A percentile compares a stretch with the other conserved stretches of the same genome.
Evolutionary conservation across 2,888 invertebrate species (phyloP).

Genomic region (Vesta saturnalis): DNA sequence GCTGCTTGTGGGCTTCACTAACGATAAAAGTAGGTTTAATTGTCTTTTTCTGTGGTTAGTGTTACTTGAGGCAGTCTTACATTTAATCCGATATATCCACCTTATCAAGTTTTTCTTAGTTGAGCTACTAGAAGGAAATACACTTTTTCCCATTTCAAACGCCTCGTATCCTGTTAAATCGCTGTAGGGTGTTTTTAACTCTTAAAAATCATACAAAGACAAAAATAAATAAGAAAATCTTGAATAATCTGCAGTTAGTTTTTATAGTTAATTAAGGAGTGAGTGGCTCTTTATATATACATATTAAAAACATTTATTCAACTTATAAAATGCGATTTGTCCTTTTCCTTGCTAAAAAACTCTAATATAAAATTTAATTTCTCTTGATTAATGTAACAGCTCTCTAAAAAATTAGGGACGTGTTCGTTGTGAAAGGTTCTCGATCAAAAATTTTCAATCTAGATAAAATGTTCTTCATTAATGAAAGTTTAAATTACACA

Average conservation of each 20-base stretch:
- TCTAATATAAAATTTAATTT: no score
- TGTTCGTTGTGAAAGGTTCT: no score
- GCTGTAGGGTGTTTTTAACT: conserved; percentile 26
- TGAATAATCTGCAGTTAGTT: conserved; percentile 21
- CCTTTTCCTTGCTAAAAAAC: no score
- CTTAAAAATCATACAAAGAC: conserved; percentile 6
- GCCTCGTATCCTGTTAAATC: neutral
- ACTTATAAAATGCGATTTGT: no score
- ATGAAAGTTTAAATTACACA: conserved; percentile 19
- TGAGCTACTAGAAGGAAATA: neutral
- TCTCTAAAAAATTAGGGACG: no score
- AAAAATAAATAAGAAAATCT: conserved; percentile 16
- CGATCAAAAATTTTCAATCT: neutral
- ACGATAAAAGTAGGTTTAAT: no score
- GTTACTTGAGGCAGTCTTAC: no score
- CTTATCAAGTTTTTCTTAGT: no score
- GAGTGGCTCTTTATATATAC: neutral
- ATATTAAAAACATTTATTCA: neutral
- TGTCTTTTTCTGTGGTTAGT: no score
- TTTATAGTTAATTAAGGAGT: conserved; percentile 25
- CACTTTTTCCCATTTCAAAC: neutral
- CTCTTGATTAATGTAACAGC: no score
- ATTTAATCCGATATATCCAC: no score
- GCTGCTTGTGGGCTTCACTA: no score
- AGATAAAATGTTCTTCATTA: neutral